Base-by-base conservation (phyloP, 2,113 vertebrate genomes). In the Protobothrops mucrosquamatus region DNA sequence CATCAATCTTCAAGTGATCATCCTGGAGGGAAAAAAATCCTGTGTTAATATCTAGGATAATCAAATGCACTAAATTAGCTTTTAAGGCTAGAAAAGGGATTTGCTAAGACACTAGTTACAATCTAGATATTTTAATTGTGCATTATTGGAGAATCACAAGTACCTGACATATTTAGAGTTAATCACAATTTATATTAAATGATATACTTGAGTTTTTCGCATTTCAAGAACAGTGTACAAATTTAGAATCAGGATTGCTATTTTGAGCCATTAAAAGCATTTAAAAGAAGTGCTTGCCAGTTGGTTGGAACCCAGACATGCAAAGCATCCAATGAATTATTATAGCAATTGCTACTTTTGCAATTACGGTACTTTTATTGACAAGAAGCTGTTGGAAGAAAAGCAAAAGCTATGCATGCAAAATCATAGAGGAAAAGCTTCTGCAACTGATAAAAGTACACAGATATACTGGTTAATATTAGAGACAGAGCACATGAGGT, bases 1-100 rank as follows among this genome's bases (percentile, higher is more conserved):
- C 97, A 23, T 99, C 98, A 1, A 99, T 99, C 97, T 99, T 99
- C 96, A 97, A 97, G 48, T 97, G 98, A 96, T 99, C 99, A 0
- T 97, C 99, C 99, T 99, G 94, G 93, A 92, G 94, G 5, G 2
- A 94, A 29, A 69, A 11, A 61, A 94, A 69, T 9, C 20, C n/a
- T 46, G 1, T 8, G 39, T 0, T 94, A 96, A 90, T 24, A 89
- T 0, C 89, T 46, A 89, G 0, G 93, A n/a, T 0, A 95, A 86
- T 74, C 61, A 93, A 89, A 93, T 0, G 6, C 15, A 56, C 54
- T 26, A 18, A 64, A 6, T 52, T 20, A 57, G 11, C 39, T 64
- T 94, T 95, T 94, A 85, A 93, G 52, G 34, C 88, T 10, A 52
- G n/a, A 93, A 85, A n/a, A 92, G 20, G 39, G 51, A 11, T 23